Evolutionary conservation across 1,140 invertebrate species (phyloP), one percentile per base, ranked within the genome.

Genomic region (Mya arenaria): DNA sequence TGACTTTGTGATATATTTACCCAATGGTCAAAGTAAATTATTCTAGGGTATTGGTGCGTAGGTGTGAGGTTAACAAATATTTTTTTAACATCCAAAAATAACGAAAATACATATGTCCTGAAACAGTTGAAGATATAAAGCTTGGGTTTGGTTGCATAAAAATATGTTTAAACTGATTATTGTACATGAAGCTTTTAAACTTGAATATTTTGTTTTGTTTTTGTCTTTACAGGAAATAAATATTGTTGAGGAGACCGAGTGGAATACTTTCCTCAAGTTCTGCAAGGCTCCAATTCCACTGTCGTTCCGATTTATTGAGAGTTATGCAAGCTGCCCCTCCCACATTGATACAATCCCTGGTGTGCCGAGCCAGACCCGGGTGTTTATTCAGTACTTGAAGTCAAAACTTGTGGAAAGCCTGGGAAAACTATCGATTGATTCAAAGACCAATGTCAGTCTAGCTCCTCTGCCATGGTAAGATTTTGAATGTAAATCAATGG

Each of bases 201-300:
- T 5, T 6, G 28, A 8, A 58, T 5, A 23, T 58, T 58, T 37
- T 58, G 8, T 23, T 23, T 63, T n/a, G n/a, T 6, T 69, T 17
- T 44, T 32, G 6, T 56, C n/a, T 15, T 78, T 65, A 15, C 63
- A 78, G 75, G 62, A 66, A 68, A 80, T 69, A 23, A 39, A 30
- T n/a, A 15, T 80, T 1, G 66, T 80, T 15, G 63, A 63, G 39
- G 77, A 80, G 48, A 71, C 41, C 44, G 77, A 80, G 37, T 80
- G 77, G 77, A 62, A 60, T 2, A 36, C n/a, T 1, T 80, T 80
- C 55, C 36, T 80, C 13, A 60, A 80, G 19, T 5, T 10, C 4
- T 68, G 37, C 17, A 52, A 44, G 0, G n/a, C 6, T 41, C 77
- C 77, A 32, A 65, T 65, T 25, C 77, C 77, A 0, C 23, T 80